Evolutionary conservation across 2,113 vertebrate species (phyloP).

Genomic region (Pyxicephalus adspersus): DNA sequence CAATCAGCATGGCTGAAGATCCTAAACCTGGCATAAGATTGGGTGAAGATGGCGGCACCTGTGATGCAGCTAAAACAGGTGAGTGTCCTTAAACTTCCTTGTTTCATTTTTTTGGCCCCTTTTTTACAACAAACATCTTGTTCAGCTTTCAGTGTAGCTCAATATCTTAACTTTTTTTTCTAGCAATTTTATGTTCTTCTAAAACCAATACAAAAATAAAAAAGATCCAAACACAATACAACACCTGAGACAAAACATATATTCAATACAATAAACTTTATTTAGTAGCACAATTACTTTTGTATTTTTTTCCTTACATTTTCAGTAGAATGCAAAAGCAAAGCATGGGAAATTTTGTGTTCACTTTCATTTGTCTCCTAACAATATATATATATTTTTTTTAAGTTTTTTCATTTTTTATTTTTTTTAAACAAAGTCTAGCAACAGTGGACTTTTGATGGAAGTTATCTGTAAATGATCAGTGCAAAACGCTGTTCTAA

Average conservation of each 20-base stretch:
- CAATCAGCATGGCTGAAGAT: too few relatives aligned
- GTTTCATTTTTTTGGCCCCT: not conserved
- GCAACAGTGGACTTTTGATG: conserved; percentile 36
- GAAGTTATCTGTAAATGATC: conserved; percentile 30
- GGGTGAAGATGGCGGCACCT: too few relatives aligned
- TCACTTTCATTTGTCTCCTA: conserved; percentile 36
- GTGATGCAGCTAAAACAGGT: too few relatives aligned
- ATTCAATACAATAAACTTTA: conserved; percentile 51
- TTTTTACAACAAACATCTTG: not conserved
- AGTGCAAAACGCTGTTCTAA: conserved; percentile 41
- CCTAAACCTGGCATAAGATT: too few relatives aligned
- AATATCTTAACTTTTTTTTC: too few relatives aligned
- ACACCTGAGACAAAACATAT: conserved; percentile 57
- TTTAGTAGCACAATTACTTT: conserved; percentile 53
- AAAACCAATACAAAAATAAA: not conserved
- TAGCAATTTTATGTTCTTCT: too few relatives aligned
- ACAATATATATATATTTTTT: conserved; percentile 48
- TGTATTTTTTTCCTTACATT: conserved; percentile 28
- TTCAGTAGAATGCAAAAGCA: conserved; percentile 39
- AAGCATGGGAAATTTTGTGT: conserved; percentile 35
- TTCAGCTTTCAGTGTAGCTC: not conserved
- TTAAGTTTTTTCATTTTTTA: not conserved
- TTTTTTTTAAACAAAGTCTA: conserved; percentile 48
- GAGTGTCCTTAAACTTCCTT: too few relatives aligned
- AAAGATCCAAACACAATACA: conserved; percentile 11